Percentiles rank a stretch among this genome's conserved stretches.
These are phyloP conservation scores for Pachyrhynchus sulphureomaculatus DNA, from an alignment of 1,140 invertebrate genomes.

Conservation along the genomic window DNA sequence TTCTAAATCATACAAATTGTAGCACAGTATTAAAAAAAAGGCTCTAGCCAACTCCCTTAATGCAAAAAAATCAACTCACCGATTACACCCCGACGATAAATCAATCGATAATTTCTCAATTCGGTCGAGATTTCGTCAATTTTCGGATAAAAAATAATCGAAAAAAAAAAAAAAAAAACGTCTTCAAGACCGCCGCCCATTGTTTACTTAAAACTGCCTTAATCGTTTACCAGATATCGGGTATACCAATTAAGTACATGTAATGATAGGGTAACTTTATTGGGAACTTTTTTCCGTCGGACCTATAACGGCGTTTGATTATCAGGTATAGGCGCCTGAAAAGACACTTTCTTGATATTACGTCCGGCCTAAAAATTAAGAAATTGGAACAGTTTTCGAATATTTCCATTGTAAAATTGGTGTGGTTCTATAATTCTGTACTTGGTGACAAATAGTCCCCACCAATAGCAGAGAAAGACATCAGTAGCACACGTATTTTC, in stretches of 20 bases:
- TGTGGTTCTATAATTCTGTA: no score
- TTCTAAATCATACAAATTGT: no score
- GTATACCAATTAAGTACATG: conserved; percentile 14
- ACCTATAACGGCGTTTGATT: conserved; percentile 11
- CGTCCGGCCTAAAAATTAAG: conserved; percentile 13
- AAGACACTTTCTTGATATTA: conserved; percentile 24
- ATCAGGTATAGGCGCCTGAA: conserved; percentile 20
- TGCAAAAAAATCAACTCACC: background rate
- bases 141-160: conserved; percentile 12
- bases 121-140: conserved; percentile 8
- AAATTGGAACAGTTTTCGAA: conserved; percentile 7
- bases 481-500: no score
- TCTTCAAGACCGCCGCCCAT: conserved; percentile 17
- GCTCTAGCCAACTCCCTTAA: no score
- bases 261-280: conserved; percentile 24
- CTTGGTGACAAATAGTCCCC: no score
- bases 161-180: background rate
- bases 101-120: conserved; percentile 27
- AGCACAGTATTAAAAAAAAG: no score
- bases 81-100: conserved; percentile 13
- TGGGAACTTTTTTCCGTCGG: conserved; percentile 5
- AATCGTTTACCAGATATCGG: conserved; percentile 12
- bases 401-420: no score
- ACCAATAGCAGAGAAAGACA: no score
- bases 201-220: conserved; percentile 26